Conservation (phyloP, 2,113 vertebrate genomes). For the Lathamus discolor region DNA sequence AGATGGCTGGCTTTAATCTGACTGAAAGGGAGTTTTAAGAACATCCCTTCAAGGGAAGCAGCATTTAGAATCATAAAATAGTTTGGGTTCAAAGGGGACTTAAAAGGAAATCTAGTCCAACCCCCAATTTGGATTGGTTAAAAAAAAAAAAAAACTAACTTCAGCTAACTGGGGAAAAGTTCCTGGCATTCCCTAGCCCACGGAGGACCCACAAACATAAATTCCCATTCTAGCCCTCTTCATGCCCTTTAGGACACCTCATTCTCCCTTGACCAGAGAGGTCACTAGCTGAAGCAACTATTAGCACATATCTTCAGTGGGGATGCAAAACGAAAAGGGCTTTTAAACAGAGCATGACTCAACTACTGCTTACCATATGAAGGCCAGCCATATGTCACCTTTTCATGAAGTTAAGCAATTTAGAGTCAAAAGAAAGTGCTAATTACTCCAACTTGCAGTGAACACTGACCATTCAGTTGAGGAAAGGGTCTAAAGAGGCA, state of each 20-base stretch:
- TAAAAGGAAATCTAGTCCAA: not conserved
- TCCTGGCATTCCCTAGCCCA: not conserved
- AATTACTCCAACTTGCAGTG: not conserved
- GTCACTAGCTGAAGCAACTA: not conserved
- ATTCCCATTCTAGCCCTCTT: not conserved
- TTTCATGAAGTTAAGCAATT: not conserved
- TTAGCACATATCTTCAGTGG: not conserved
- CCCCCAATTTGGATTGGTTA: not conserved
- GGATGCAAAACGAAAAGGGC: not conserved
- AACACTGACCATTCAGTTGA: not conserved
- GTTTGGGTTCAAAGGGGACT: not conserved
- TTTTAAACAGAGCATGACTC: not conserved
- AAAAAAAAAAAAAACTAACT: not conserved
- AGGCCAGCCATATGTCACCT: not conserved
- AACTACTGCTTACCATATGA: not conserved
- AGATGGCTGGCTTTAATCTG: not conserved
- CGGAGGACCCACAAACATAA: not conserved
- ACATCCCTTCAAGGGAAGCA: not conserved
- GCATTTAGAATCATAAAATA: not conserved
- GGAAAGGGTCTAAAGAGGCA: not conserved
- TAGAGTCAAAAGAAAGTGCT: not conserved
- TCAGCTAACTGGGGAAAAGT: not conserved
- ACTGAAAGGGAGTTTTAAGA: not conserved
- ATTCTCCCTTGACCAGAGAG: not conserved
- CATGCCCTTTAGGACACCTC: fast-evolving